Base-by-base conservation (phyloP, 2,888 invertebrate genomes). In the Amorpha juglandis region DNA sequence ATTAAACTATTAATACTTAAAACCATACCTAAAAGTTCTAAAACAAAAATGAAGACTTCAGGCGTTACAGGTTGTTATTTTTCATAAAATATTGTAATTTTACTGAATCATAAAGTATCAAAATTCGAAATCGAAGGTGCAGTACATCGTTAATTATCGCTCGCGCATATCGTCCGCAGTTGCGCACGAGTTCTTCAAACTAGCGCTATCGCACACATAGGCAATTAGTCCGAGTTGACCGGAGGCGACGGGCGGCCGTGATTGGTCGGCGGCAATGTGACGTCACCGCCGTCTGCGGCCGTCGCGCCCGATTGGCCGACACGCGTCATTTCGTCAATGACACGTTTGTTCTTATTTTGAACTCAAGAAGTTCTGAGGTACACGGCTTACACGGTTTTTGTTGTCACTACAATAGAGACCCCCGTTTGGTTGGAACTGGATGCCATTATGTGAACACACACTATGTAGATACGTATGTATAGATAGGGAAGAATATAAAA, bases 141-240 rank as follows among this genome's bases (percentile, higher is more conserved):
- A 66, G 65, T 69, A 68, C 51, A 66, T 67, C 68, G 14, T 63
- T 6, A 70, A 42, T 63, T 67, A 62, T 48, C 45, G 62, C 58
- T 21, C 21, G 4, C 35, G 52, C 47, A 66, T 62, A 27, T 14
- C 3, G 53, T 55, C 58, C 63, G 51, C 64, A 3, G 67, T 8
- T 80, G 90, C 90, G 91, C 89, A 88, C 83, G 83, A 84, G 83
- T 89, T 89, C 87, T 89, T 82, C 86, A 88, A 85, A 84, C 86
- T 86, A 87, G 86, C 85, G 88, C 90, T 90, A 90, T 88, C 88
- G 92, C 93, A 93, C 92, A 93, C 92, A 92, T 88, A 87, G 89
- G 91, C 93, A 93, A 93, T 93, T 93, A 93, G 92, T 90, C 89
- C 90, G 87, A 91, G 91, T 91, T 92, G 92, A 91, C 92, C 93